Percentiles rank a stretch among this genome's conserved stretches.
Evolutionary conservation across 2,113 vertebrate genomes (phyloP).

Genomic region (Osmerus eperlanus): DNA sequence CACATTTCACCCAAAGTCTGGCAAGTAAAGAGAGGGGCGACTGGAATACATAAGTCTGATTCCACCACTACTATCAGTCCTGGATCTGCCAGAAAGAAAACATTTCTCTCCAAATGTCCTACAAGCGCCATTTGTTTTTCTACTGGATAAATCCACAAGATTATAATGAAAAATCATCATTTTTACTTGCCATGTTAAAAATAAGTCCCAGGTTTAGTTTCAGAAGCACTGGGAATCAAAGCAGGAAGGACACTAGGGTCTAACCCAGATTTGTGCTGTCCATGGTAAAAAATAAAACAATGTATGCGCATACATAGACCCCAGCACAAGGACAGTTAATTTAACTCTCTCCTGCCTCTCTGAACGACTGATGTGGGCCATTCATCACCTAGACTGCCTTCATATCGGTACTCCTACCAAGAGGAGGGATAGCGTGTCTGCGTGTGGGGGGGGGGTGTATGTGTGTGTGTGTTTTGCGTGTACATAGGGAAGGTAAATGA

Average conservation of each 20-base stretch:
- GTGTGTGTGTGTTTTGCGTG: not conserved
- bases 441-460: not conserved
- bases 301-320: slow-evolving; percentile 69
- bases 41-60: slow-evolving; percentile 36
- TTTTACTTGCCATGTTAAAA: slow-evolving; percentile 28
- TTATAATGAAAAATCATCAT: not conserved
- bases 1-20: slow-evolving; percentile 50
- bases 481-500: slow-evolving; percentile 23
- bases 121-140: not conserved
- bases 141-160: not conserved
- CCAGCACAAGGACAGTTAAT: slow-evolving; percentile 69
- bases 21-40: slow-evolving; percentile 33
- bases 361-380: slow-evolving; percentile 54
- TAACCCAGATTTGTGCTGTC: slow-evolving; percentile 65
- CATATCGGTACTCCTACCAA: slow-evolving; percentile 43
- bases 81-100: not conserved
- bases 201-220: slow-evolving; percentile 29
- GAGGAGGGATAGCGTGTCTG: slow-evolving; percentile 24
- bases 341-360: slow-evolving; percentile 69
- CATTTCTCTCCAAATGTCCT: not conserved
- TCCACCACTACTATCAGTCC: slow-evolving; percentile 5
- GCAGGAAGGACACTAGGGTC: slow-evolving; percentile 48
- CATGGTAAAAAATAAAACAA: slow-evolving; percentile 70
- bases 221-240: slow-evolving; percentile 41
- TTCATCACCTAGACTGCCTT: slow-evolving; percentile 60